Conservation (phyloP, 2,113 vertebrate genomes). For the Amphilophus citrinellus region DNA sequence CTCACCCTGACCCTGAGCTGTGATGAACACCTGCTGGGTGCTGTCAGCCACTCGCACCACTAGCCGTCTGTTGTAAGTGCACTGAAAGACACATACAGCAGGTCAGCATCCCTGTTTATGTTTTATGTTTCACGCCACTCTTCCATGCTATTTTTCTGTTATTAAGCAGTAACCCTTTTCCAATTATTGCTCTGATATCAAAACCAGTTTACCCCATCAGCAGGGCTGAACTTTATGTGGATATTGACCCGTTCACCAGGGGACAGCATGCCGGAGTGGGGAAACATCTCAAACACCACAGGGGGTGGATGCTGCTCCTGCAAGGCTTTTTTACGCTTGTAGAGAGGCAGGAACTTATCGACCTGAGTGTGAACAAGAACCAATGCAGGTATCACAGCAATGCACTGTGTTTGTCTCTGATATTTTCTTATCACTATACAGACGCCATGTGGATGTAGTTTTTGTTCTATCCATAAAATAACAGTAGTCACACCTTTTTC, state of each 20-base stretch:
- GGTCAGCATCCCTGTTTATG: not conserved
- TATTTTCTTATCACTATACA: too few relatives aligned
- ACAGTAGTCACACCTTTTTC: too few relatives aligned
- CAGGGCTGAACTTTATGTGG: conserved; percentile 87
- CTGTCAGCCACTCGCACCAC: conserved; percentile 81
- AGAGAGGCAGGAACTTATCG: conserved; percentile 79
- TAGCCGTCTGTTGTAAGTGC: conserved; percentile 81
- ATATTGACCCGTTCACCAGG: conserved; percentile 81
- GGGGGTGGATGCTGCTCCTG: conserved; percentile 66
- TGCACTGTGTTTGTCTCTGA: not conserved
- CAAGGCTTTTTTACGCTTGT: conserved; percentile 64
- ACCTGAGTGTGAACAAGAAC: conserved; percentile 73
- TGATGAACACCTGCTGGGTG: conserved; percentile 75
- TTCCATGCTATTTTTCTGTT: not conserved
- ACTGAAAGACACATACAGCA: conserved; percentile 74
- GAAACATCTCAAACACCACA: conserved; percentile 82
- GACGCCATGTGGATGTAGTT: too few relatives aligned
- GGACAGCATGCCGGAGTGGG: conserved; percentile 79
- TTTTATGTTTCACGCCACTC: not conserved
- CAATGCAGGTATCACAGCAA: not conserved
- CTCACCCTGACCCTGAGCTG: conserved; percentile 81
- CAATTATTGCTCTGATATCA: not conserved
- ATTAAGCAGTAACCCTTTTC: not conserved
- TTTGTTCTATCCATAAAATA: too few relatives aligned
- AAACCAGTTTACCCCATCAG: conserved; percentile 81